Conservation (phyloP, 2,113 vertebrate species). For the Ophthalmolycus amberensis region DNA sequence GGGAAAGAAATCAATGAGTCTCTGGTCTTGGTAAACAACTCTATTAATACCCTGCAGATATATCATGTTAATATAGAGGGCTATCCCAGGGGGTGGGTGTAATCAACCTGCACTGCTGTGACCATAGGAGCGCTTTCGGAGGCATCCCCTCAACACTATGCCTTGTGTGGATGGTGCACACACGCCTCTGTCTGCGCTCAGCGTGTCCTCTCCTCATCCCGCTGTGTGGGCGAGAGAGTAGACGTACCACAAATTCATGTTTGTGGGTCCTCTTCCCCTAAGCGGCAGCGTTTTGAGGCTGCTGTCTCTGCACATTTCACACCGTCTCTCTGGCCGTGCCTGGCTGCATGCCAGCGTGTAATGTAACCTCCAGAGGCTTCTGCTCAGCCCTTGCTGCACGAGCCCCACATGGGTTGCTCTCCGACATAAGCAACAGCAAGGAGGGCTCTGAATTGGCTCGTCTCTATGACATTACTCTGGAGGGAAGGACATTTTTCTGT, state of each 20-base stretch:
- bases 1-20: background rate
- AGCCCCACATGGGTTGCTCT: background rate
- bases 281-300: background rate
- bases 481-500: background rate
- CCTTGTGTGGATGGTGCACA: background rate
- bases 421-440: background rate
- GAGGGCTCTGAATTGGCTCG: background rate
- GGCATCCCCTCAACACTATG: background rate
- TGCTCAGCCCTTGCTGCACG: background rate
- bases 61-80: background rate
- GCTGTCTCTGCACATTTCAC: background rate
- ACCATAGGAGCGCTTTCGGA: too few relatives aligned
- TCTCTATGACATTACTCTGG: background rate
- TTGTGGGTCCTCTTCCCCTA: background rate
- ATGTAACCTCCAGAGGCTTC: background rate
- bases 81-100: too few relatives aligned
- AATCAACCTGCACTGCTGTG: too few relatives aligned
- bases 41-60: conserved; percentile 3
- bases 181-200: background rate
- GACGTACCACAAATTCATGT: background rate
- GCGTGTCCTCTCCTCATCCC: background rate
- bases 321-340: background rate
- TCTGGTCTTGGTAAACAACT: background rate
- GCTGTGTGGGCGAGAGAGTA: background rate
- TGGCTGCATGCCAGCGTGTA: background rate